Conservation (phyloP, 2,113 vertebrate genomes). For the Glaucidium brasilianum region DNA sequence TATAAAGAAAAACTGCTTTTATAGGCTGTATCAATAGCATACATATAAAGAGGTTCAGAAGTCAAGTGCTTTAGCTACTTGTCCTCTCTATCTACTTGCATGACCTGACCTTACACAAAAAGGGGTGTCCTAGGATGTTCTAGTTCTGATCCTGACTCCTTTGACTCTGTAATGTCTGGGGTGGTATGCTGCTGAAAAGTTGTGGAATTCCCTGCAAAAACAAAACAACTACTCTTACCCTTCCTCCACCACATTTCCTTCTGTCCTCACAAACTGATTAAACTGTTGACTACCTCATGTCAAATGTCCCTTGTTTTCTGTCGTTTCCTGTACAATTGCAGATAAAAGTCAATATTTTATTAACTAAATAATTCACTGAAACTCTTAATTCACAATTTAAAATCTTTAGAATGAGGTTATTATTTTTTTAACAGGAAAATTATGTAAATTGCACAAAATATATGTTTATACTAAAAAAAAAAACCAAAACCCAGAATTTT, state of each 20-base stretch:
- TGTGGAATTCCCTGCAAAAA: background rate
- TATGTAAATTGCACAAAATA: background rate
- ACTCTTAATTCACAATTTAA: background rate
- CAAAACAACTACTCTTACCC: background rate
- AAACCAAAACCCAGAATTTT: accelerated
- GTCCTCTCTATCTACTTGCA: background rate
- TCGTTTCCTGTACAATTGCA: background rate
- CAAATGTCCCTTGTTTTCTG: background rate
- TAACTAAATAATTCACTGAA: background rate
- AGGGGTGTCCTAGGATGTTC: background rate
- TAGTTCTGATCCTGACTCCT: background rate
- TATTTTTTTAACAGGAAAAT: background rate
- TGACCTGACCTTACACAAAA: background rate
- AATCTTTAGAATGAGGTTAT: background rate
- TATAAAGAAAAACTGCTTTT: background rate
- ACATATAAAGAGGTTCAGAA: background rate
- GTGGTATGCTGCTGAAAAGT: background rate
- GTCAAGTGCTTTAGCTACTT: background rate
- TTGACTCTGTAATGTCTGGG: background rate
- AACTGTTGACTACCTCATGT: background rate
- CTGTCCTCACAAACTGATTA: background rate
- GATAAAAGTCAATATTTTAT: background rate
- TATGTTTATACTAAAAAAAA: background rate
- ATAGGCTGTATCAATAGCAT: background rate
- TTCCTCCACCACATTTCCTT: background rate